A percentile compares a stretch with the other conserved stretches of the same genome.
Conservation (phyloP, 2,888 invertebrate species). For the Theristus sp. region DNA sequence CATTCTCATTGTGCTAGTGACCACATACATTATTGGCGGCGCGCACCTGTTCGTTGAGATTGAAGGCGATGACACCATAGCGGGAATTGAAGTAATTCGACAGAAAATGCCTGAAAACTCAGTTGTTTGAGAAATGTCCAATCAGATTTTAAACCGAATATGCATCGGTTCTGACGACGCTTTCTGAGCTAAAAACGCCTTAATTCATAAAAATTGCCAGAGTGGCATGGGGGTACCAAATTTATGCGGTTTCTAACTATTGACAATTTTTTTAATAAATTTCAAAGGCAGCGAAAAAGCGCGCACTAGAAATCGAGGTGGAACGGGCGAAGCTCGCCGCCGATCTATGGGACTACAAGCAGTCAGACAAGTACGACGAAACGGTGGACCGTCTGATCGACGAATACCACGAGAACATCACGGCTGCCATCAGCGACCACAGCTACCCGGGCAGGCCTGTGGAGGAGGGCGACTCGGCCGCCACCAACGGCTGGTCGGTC, state of each 20-base stretch:
- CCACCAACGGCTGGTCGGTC: not conserved
- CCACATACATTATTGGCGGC: not conserved
- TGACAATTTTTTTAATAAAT: not conserved
- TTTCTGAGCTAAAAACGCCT: too few relatives aligned
- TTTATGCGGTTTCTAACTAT: too few relatives aligned
- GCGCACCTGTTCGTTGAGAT: not conserved
- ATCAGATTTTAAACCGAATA: too few relatives aligned
- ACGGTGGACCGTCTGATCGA: not conserved
- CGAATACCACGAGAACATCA: not conserved
- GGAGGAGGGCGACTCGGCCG: not conserved
- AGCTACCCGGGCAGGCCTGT: not conserved
- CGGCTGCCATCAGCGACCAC: not conserved
- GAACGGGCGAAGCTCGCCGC: not conserved
- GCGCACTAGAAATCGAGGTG: not conserved
- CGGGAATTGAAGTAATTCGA: too few relatives aligned
- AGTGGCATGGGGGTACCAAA: too few relatives aligned
- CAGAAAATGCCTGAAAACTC: too few relatives aligned
- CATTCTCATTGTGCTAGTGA: not conserved
- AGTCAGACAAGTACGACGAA: not conserved
- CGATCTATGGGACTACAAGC: not conserved
- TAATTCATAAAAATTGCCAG: too few relatives aligned
- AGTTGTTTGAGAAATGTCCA: too few relatives aligned
- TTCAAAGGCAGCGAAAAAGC: not conserved
- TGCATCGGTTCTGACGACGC: too few relatives aligned
- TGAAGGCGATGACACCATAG: not conserved